These are phyloP conservation scores for Hoplodrina ambigua DNA, from an alignment of 2,888 invertebrate species.

Conservation along the genomic window DNA sequence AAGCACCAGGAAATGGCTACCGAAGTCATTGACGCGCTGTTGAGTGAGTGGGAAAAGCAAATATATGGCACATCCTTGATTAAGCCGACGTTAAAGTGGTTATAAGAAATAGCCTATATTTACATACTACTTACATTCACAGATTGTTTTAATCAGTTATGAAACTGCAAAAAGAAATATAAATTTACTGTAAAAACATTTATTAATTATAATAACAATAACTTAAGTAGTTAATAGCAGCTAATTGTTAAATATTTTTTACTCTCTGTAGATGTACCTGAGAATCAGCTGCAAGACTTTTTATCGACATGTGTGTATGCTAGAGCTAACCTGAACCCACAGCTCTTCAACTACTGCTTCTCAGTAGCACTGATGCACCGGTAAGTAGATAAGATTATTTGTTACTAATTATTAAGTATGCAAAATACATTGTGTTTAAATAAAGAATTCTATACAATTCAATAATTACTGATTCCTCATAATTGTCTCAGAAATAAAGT, in stretches of 20 bases:
- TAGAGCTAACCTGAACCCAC: conserved; percentile 94
- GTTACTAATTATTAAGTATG: conserved; percentile 13
- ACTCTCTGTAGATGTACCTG: conserved; percentile 76
- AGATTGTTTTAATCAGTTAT: too few species aligned
- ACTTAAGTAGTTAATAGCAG: conserved; percentile 34
- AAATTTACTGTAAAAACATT: conserved; percentile 15
- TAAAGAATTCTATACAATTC: conserved; percentile 12
- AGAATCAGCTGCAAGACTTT: conserved; percentile 90
- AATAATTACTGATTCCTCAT: background rate
- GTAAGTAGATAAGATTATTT: conserved; percentile 65
- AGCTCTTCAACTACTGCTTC: conserved; percentile 94
- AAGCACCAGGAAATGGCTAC: conserved; percentile 93
- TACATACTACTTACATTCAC: too few species aligned
- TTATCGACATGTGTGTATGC: conserved; percentile 93
- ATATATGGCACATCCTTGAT: background rate
- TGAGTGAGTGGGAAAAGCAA: conserved; percentile 86
- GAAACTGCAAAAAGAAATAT: conserved; percentile 20
- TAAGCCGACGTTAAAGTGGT: background rate
- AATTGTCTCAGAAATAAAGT: background rate
- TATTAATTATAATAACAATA: conserved; percentile 32
- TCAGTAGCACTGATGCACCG: conserved; percentile 94
- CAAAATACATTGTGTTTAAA: conserved; percentile 9
- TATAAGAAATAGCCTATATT: too few species aligned
- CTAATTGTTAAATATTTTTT: conserved; percentile 34
- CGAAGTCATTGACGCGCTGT: conserved; percentile 92